Base-by-base conservation (phyloP, 2,113 vertebrate species). In the Raja brachyura region DNA sequence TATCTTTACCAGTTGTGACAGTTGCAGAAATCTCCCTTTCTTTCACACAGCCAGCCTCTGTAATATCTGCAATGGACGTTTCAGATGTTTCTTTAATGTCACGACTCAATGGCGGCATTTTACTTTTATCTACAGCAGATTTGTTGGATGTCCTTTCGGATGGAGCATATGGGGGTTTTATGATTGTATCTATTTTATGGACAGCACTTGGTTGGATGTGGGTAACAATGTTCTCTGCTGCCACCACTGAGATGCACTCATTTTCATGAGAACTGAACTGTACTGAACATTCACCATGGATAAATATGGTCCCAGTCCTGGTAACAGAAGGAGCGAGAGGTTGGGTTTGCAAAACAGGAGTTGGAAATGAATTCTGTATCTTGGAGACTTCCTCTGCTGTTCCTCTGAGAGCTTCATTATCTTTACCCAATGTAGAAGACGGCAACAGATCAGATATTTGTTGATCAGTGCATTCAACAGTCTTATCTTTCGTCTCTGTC, bases 241-340 rank as follows among this genome's bases (percentile, higher is more conserved):
- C 90, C 90, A 92, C 90, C 22, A 92, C 8, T 25, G 90, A 92
- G 7, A 54, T 92, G 68, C 90, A 92, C 70, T 92, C 66, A 73
- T 92, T 68, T 74, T 92, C 90, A 74, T 48, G 10, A 28, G 63
- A 3, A 54, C 68, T 48, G 68, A 31, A 92, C 28, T 39, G 90
- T 54, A 92, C 48, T 54, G 68, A 73, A 25, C 68, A 54, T 28
- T 54, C 68, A 54, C 54, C 22, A 10, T 48, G 66, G 68, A 66
- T 92, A 39, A 39, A 39, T 28, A 73, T 11, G 10, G 90, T 74
- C 70, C 73, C 90, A 73, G 73, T 9, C 25, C 4, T 28, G 28
- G 68, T 73, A 9, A 92, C 20, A 25, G 68, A 92, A 25, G 48
- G 18, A 48, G 68, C 39, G 9, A 25, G 33, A 73, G 68, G 39